These are phyloP conservation scores for Drosophila azteca DNA, from an alignment of 1,140 invertebrate genomes.

Conservation along the genomic window DNA sequence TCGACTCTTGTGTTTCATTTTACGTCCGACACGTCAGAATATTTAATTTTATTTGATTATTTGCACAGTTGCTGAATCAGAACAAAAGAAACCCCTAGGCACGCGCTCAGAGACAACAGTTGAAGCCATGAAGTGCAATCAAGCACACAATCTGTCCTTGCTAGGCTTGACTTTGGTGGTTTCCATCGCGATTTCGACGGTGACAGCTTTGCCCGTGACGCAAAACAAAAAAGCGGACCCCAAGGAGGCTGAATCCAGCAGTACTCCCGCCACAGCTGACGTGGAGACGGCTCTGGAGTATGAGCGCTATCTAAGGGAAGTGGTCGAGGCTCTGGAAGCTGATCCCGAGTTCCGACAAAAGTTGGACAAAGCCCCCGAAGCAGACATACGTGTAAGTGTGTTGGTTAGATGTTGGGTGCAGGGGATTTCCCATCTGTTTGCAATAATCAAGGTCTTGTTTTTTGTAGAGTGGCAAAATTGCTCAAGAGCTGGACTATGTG, in stretches of 20 bases:
- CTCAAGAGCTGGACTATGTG: slow-evolving; percentile 94
- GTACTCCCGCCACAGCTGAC: slow-evolving; percentile 61
- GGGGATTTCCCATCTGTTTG: background rate
- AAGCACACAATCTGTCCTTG: slow-evolving; percentile 30
- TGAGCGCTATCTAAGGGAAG: slow-evolving; percentile 93
- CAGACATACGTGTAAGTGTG: slow-evolving; percentile 89
- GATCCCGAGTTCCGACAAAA: slow-evolving; percentile 93
- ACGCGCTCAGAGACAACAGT: background rate
- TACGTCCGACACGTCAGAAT: slow-evolving; percentile 47
- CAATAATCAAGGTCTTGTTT: slow-evolving; percentile 8
- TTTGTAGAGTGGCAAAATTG: slow-evolving; percentile 93
- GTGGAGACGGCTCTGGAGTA: slow-evolving; percentile 87
- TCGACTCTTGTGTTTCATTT: no score
- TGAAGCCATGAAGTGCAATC: slow-evolving; percentile 39
- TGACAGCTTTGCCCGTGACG: slow-evolving; percentile 64
- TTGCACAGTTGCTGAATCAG: slow-evolving; percentile 45
- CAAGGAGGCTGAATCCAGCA: slow-evolving; percentile 51
- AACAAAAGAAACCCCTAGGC: slow-evolving; percentile 19
- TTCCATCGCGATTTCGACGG: slow-evolving; percentile 9
- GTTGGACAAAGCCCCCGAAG: slow-evolving; percentile 91
- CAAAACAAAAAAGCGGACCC: slow-evolving; percentile 68
- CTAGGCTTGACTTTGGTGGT: slow-evolving; percentile 34
- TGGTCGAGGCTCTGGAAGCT: slow-evolving; percentile 92
- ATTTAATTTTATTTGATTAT: slow-evolving; percentile 35
- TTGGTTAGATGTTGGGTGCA: no score